These are phyloP conservation scores for Pteronotus mesoamericanus DNA, from an alignment of 2,797 vertebrate species.

Conservation along the genomic window DNA sequence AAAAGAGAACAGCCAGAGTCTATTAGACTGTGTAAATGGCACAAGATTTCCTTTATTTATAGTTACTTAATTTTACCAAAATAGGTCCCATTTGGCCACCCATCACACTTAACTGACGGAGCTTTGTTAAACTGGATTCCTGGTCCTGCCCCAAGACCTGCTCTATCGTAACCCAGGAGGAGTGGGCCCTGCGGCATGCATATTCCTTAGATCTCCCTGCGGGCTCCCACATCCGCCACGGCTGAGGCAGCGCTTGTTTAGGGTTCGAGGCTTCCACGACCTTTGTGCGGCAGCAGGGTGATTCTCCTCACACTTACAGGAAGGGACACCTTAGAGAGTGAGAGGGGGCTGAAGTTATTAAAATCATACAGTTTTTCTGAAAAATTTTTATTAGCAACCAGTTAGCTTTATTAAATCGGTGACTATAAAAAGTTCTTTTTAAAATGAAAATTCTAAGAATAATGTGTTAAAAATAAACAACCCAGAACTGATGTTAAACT, in stretches of 20 bases:
- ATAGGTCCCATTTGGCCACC: neutral
- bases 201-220: neutral
- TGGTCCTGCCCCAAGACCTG: neutral
- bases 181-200: rapidly evolving
- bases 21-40: neutral
- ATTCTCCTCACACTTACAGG: neutral
- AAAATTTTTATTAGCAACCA: neutral
- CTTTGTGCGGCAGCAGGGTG: neutral
- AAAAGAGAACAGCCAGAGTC: neutral
- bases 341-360: neutral
- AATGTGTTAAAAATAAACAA: neutral
- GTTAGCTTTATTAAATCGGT: neutral
- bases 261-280: neutral
- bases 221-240: neutral
- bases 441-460: neutral
- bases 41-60: neutral
- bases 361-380: neutral
- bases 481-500: neutral
- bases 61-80: neutral
- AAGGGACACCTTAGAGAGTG: neutral
- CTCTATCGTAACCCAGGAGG: neutral
- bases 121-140: neutral
- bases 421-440: neutral
- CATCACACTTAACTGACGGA: neutral
- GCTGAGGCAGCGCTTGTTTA: neutral